These are phyloP conservation scores for Orussus abietinus DNA, from an alignment of 1,140 invertebrate species.

Conservation along the genomic window DNA sequence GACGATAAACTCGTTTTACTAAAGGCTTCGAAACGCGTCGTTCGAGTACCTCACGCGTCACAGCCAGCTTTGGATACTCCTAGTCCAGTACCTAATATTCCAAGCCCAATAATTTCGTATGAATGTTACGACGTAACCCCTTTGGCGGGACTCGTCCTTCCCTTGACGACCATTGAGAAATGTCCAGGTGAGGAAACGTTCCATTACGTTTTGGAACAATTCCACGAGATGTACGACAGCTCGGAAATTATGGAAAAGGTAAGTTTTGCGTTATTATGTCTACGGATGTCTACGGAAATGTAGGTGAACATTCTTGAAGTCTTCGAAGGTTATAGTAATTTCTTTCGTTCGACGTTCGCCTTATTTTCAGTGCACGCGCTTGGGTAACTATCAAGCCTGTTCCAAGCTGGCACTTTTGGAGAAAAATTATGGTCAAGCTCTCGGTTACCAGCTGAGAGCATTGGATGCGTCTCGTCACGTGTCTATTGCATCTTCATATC, in stretches of 20 bases:
- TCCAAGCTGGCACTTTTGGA: constrained; percentile 51
- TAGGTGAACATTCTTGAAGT: not conserved
- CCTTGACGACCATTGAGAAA: constrained; percentile 40
- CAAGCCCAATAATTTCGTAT: constrained; percentile 45
- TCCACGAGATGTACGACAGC: constrained; percentile 54
- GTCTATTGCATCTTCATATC: too few relatives aligned
- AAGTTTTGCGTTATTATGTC: too few relatives aligned
- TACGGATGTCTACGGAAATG: too few relatives aligned
- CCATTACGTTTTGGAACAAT: constrained; percentile 57
- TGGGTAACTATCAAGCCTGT: constrained; percentile 52
- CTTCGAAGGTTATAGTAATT: not conserved
- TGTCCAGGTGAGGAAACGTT: constrained; percentile 41
- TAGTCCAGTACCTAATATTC: constrained; percentile 49
- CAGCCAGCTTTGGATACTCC: constrained; percentile 48
- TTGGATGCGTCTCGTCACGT: too few relatives aligned
- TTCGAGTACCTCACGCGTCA: constrained; percentile 48
- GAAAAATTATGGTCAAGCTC: constrained; percentile 41
- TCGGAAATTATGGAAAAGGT: constrained; percentile 51
- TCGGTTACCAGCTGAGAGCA: constrained; percentile 50
- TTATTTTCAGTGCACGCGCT: constrained; percentile 34
- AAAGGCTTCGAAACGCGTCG: constrained; percentile 51
- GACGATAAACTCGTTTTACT: constrained; percentile 41
- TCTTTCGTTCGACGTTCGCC: too few relatives aligned
- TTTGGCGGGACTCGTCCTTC: constrained; percentile 32
- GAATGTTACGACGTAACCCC: constrained; percentile 42